phyloP scores from a whole-genome alignment of 2,888 invertebrate species.

The Dastarcus helophoroides region DNA sequence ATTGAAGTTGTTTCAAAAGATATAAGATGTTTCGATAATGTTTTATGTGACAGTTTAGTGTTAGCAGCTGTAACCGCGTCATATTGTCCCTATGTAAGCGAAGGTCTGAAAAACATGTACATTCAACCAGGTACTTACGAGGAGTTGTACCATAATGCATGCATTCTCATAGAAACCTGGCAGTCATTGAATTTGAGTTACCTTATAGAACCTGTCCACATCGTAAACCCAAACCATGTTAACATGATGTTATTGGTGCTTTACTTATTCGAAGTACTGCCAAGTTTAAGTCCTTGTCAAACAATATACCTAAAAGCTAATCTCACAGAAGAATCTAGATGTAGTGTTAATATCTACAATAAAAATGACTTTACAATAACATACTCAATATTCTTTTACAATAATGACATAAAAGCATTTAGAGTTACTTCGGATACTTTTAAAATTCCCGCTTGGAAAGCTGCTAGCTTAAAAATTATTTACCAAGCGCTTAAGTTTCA shows the following conservation, averaged over 20 bases:
- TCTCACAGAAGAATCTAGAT: conserved; percentile 36
- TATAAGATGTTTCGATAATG: conserved; percentile 38
- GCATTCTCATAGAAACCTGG: conserved; percentile 37
- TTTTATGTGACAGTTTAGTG: conserved; percentile 45
- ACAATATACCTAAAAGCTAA: conserved; percentile 38
- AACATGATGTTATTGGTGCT: conserved; percentile 47
- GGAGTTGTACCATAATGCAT: conserved; percentile 46
- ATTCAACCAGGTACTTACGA: conserved; percentile 30
- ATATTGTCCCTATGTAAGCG: conserved; percentile 46
- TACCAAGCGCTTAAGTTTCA: conserved; percentile 24
- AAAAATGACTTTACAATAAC: conserved; percentile 17
- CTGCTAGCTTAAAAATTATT: conserved; percentile 15
- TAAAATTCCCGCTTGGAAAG: conserved; percentile 13
- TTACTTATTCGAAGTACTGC: conserved; percentile 43
- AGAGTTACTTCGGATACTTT: conserved; percentile 3
- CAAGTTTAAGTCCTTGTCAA: conserved; percentile 41
- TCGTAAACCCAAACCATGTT: conserved; percentile 43
- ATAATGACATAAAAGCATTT: conserved; percentile 23
- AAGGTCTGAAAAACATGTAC: conserved; percentile 39
- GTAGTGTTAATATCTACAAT: conserved; percentile 37
- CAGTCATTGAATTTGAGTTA: conserved; percentile 44
- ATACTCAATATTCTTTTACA: conserved; percentile 25
- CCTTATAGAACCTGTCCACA: conserved; percentile 41
- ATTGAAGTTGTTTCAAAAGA: conserved; percentile 25
- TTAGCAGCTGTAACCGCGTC: conserved; percentile 43